Conservation (phyloP, 2,888 invertebrate species). For the Melanchra persicariae region DNA sequence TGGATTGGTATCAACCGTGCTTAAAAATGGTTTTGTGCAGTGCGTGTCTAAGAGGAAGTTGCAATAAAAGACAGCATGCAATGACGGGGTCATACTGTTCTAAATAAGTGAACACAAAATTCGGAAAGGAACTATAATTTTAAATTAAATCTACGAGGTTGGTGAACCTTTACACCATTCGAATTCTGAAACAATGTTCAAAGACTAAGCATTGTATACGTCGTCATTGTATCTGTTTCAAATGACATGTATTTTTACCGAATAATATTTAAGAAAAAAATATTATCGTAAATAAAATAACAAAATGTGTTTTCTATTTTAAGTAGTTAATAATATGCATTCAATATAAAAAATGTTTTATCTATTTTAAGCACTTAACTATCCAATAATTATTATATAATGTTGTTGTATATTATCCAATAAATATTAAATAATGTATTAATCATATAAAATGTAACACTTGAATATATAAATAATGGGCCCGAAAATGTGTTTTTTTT, state of each 20-base stretch:
- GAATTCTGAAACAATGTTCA: not conserved
- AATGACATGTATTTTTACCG: constrained; percentile 39
- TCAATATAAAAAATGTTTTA: too few species aligned
- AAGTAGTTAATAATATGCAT: too few species aligned
- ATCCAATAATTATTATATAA: too few species aligned
- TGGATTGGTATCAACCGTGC: not conserved
- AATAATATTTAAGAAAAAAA: not conserved
- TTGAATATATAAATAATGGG: constrained; percentile 14
- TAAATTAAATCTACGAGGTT: not conserved
- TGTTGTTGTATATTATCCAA: too few species aligned
- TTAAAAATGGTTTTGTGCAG: not conserved
- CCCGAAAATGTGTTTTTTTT: constrained; percentile 27
- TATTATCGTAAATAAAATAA: too few species aligned
- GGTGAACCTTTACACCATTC: not conserved
- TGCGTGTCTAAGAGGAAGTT: constrained; percentile 23
- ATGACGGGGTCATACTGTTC: not conserved
- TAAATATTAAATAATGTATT: not conserved
- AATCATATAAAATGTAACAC: not conserved
- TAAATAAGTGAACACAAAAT: not conserved
- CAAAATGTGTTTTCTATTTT: too few species aligned
- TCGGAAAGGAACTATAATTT: not conserved
- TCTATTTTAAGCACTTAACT: too few species aligned
- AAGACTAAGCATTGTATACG: not conserved
- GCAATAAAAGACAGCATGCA: not conserved
- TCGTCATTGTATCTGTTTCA: constrained; percentile 4